These are phyloP conservation scores for Calidris pygmaea DNA, from an alignment of 2,113 vertebrate species.

Conservation along the genomic window DNA sequence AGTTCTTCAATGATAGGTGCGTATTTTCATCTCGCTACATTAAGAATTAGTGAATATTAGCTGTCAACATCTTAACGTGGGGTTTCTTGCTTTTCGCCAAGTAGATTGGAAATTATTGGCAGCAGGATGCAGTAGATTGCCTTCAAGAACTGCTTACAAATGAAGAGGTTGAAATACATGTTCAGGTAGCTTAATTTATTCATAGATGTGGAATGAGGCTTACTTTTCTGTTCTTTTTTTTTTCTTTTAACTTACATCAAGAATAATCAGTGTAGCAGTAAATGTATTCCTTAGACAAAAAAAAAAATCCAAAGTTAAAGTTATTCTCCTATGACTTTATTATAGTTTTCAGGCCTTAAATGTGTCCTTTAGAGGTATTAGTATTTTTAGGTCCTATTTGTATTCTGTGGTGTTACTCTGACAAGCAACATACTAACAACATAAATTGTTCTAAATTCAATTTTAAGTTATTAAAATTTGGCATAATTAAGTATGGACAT, in stretches of 20 bases:
- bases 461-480: background rate
- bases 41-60: background rate
- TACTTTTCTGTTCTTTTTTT: background rate
- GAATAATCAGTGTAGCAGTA: background rate
- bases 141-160: slow-evolving; percentile 83
- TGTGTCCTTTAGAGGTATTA: background rate
- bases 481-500: background rate
- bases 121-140: slow-evolving; percentile 81
- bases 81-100: background rate
- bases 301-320: background rate
- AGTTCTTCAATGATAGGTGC: background rate
- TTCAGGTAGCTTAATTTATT: slow-evolving; percentile 77
- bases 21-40: background rate
- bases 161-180: slow-evolving; percentile 80
- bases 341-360: background rate
- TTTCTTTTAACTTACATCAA: background rate
- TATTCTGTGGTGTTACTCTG: background rate
- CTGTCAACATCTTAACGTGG: background rate
- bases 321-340: background rate
- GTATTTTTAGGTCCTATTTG: background rate
- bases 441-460: background rate
- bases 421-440: background rate
- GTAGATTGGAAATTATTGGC: slow-evolving; percentile 86
- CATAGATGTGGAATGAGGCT: background rate
- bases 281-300: background rate